Percentiles rank a stretch among this genome's conserved stretches.
Evolutionary conservation across 2,797 vertebrate species (phyloP).

Genomic region (Parotocinclus haroldoi): DNA sequence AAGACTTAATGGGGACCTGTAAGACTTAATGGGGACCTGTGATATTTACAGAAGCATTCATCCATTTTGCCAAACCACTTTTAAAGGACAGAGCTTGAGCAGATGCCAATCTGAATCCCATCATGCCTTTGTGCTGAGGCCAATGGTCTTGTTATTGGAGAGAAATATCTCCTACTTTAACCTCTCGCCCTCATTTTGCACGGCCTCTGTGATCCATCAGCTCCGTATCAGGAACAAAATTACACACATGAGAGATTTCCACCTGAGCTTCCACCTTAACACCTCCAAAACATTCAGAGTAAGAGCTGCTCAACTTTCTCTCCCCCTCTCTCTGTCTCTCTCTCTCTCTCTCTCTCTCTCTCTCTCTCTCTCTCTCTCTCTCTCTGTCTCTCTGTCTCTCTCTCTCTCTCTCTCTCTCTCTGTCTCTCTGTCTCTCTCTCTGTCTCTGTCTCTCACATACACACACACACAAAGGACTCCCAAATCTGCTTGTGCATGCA

Average conservation of each 20-base stretch:
- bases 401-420: no score
- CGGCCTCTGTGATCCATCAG: slow-evolving; percentile 35
- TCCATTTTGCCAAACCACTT: no score
- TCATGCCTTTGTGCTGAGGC: slow-evolving; percentile 8
- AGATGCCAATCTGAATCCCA: slow-evolving; percentile 35
- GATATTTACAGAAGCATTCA: no score
- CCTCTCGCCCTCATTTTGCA: slow-evolving; percentile 37
- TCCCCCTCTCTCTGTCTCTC: neutral
- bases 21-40: no score
- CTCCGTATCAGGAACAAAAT: slow-evolving; percentile 34
- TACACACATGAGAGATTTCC: slow-evolving; percentile 45
- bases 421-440: no score
- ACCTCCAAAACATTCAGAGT: neutral
- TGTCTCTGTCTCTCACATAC: no score
- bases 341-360: neutral
- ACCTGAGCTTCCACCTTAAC: slow-evolving; percentile 31
- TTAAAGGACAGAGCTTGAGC: neutral
- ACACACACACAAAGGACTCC: no score
- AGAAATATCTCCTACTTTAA: slow-evolving; percentile 41
- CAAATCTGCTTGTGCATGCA: no score
- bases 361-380: neutral
- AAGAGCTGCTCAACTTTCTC: no score
- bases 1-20: no score
- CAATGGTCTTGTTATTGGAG: slow-evolving; percentile 3
- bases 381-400: neutral